phyloP scores from a whole-genome alignment of 2,888 invertebrate species.

The Idaea straminata region DNA sequence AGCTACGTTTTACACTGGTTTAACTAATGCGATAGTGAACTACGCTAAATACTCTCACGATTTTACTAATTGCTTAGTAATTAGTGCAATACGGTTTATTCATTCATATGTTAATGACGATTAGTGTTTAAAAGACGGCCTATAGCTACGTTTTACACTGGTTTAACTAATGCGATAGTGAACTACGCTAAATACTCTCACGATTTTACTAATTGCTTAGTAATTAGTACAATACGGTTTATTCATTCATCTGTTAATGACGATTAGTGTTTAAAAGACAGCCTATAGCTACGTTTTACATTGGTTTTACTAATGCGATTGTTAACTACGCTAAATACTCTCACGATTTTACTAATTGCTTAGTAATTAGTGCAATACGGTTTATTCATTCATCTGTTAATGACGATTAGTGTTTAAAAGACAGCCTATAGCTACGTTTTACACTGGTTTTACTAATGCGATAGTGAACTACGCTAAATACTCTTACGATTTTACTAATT shows the following conservation, averaged over 20 bases:
- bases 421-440: not conserved
- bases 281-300: not conserved
- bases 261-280: too few species aligned
- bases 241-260: too few species aligned
- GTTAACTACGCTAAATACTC: not conserved
- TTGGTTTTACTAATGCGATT: not conserved
- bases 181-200: not conserved
- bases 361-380: not conserved
- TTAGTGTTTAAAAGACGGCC: not conserved
- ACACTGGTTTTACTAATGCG: not conserved
- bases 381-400: too few species aligned
- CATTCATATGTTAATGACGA: too few species aligned
- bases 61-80: not conserved
- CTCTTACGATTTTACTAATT: not conserved
- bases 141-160: not conserved
- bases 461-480: not conserved
- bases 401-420: too few species aligned
- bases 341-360: not conserved
- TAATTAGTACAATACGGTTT: not conserved
- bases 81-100: not conserved
- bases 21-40: not conserved
- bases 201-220: not conserved
- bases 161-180: not conserved
- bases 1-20: not conserved
- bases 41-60: not conserved